These are phyloP conservation scores for Cyclophora punctaria DNA, from an alignment of 2,888 invertebrate genomes.

Conservation along the genomic window DNA sequence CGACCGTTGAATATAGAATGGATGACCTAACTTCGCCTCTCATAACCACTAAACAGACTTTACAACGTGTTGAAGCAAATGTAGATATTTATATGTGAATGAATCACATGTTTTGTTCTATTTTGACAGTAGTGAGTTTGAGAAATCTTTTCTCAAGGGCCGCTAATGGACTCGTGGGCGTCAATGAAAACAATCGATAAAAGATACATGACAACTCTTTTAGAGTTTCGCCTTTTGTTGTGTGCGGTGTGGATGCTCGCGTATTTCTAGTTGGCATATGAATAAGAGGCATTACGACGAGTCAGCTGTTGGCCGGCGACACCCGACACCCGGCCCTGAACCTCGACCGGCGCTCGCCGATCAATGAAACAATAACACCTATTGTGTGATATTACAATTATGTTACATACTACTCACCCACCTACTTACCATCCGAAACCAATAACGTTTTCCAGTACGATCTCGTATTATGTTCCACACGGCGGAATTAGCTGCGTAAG, in stretches of 20 bases:
- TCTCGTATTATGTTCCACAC: no score
- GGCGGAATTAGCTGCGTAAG: no score
- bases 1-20: no score
- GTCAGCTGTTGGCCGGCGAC: constrained; percentile 45
- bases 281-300: constrained; percentile 13
- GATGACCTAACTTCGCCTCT: no score
- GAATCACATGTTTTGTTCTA: constrained; percentile 7
- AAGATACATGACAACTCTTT: background rate
- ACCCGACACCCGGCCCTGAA: constrained; percentile 46
- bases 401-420: constrained; percentile 1
- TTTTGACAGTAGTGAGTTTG: constrained; percentile 13
- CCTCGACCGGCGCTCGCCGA: constrained; percentile 27
- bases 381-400: constrained; percentile 28
- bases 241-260: no score
- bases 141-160: constrained; percentile 4
- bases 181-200: constrained; percentile 5
- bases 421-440: no score
- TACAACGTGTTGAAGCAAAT: background rate
- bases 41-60: no score
- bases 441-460: no score
- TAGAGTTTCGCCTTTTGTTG: no score
- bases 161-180: constrained; percentile 14
- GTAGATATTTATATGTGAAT: background rate
- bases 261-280: no score
- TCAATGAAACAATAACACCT: constrained; percentile 53